A percentile compares a stretch with the other conserved stretches of the same genome.
phyloP scores from a whole-genome alignment of 2,113 vertebrate species.

The Protomyctophum bolini region DNA sequence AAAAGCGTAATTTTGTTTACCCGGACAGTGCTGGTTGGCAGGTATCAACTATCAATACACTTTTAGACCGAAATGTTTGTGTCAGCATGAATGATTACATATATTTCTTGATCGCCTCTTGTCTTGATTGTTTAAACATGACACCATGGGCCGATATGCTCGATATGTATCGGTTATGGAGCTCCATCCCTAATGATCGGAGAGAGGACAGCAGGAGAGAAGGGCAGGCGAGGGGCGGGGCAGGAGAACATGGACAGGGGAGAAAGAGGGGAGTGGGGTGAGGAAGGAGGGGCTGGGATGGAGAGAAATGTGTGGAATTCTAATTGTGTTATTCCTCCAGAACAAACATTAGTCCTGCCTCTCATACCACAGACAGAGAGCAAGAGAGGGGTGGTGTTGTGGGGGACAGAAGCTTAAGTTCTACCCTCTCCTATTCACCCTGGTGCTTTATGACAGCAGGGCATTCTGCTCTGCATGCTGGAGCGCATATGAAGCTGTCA shows the following conservation, averaged over 20 bases:
- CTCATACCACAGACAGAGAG: conserved; percentile 60
- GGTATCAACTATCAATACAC: too few relatives aligned
- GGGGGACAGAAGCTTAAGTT: too few relatives aligned
- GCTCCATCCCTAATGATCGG: background rate
- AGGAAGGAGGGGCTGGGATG: background rate
- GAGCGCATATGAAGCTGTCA: background rate
- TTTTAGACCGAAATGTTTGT: too few relatives aligned
- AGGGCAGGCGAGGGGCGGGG: background rate
- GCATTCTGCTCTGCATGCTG: conserved; percentile 42
- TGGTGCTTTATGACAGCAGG: conserved; percentile 15
- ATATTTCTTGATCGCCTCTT: too few relatives aligned
- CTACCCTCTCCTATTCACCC: conserved; percentile 13
- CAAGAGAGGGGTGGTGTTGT: background rate
- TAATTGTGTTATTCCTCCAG: conserved; percentile 77
- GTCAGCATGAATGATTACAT: too few relatives aligned
- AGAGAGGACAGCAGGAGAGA: background rate
- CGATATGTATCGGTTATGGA: too few relatives aligned
- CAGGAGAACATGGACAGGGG: background rate
- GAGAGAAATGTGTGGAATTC: conserved; percentile 73
- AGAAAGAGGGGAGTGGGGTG: background rate
- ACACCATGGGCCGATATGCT: too few relatives aligned
- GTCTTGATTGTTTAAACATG: too few relatives aligned
- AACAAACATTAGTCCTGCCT: conserved; percentile 75
- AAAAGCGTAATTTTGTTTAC: too few relatives aligned
- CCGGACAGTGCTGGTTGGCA: too few relatives aligned